Conservation (phyloP, 2,797 vertebrate species). For the Coilia nasus region DNA sequence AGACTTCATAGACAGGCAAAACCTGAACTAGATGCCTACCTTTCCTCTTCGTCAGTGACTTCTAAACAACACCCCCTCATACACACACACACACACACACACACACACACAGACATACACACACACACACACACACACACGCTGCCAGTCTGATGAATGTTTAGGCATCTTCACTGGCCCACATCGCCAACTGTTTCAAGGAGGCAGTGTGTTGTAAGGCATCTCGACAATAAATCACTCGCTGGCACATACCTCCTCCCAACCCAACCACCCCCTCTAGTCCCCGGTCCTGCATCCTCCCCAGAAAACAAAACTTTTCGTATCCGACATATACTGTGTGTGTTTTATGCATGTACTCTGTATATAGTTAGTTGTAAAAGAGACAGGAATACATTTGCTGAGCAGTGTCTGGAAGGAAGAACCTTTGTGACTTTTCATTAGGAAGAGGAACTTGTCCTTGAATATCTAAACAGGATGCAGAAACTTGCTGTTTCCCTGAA, state of each 20-base stretch:
- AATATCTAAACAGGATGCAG: slow-evolving; percentile 18
- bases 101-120: too few relatives aligned
- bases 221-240: not conserved
- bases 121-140: not conserved
- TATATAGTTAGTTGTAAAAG: not conserved
- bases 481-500: slow-evolving; percentile 3
- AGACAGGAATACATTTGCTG: not conserved
- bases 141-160: not conserved
- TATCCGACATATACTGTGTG: too few relatives aligned
- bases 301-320: too few relatives aligned
- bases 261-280: not conserved
- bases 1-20: too few relatives aligned
- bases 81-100: too few relatives aligned
- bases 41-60: too few relatives aligned
- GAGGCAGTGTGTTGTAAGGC: not conserved
- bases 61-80: too few relatives aligned
- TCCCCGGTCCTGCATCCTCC: too few relatives aligned
- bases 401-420: not conserved
- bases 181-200: not conserved
- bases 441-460: not conserved
- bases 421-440: not conserved
- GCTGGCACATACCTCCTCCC: not conserved
- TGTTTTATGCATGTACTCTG: too few relatives aligned
- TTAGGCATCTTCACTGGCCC: not conserved
- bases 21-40: too few relatives aligned